Conservation (phyloP, 2,888 invertebrate species). For the Acrocera orbiculus region DNA sequence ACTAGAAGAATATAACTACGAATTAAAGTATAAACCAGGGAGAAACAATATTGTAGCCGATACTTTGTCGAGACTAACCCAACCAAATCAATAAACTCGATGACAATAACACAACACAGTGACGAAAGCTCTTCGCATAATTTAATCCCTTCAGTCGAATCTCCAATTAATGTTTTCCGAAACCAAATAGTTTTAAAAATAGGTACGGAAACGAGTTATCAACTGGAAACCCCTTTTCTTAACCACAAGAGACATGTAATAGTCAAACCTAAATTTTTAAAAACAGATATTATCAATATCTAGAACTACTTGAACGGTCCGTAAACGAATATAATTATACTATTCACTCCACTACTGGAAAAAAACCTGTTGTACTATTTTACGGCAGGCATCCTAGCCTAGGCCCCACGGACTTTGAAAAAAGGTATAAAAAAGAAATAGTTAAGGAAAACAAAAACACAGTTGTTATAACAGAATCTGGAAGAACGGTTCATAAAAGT, state of each 20-base stretch:
- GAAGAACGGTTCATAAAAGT: not conserved
- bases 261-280: not conserved
- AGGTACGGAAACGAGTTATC: not conserved
- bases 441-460: conserved; percentile 2
- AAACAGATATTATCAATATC: not conserved
- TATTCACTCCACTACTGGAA: conserved; percentile 8
- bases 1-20: not conserved
- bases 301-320: conserved; percentile 9
- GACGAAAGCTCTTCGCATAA: conserved; percentile 1
- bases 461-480: not conserved
- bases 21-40: conserved; percentile 5
- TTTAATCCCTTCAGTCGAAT: not conserved
- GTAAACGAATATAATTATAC: conserved; percentile 2
- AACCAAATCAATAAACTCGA: not conserved
- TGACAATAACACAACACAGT: not conserved
- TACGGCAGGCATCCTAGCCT: conserved; percentile 8
- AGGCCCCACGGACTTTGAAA: conserved; percentile 7
- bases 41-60: conserved; percentile 8
- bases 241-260: not conserved
- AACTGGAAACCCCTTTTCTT: conserved; percentile 1
- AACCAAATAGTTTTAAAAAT: not conserved
- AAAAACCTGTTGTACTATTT: conserved; percentile 11
- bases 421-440: not conserved
- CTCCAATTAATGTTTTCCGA: conserved; percentile 1
- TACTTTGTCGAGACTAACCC: conserved; percentile 4